These are phyloP conservation scores for Trachelus stipa DNA, from an alignment of 2,888 invertebrate genomes.

Conservation along the genomic window DNA sequence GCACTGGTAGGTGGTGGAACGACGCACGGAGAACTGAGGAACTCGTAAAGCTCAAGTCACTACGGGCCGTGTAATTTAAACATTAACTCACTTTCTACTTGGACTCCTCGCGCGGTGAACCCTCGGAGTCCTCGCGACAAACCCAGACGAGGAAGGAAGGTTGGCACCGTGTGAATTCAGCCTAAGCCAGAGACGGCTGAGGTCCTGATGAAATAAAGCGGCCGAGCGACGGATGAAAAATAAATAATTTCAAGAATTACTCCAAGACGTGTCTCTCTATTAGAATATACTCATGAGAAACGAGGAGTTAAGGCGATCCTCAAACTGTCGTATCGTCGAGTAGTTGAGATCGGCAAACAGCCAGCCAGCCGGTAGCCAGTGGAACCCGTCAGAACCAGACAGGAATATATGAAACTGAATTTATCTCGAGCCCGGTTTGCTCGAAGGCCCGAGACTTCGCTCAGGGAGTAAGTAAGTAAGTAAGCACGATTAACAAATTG, in stretches of 20 bases:
- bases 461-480: constrained; percentile 29
- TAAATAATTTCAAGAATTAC: constrained; percentile 17
- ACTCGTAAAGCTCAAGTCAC: constrained; percentile 48
- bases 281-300: background rate
- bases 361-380: constrained; percentile 33
- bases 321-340: background rate
- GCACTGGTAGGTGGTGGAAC: constrained; percentile 48
- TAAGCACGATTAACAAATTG: constrained; percentile 59
- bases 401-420: constrained; percentile 58
- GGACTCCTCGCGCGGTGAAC: constrained; percentile 37
- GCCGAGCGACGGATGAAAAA: background rate
- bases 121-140: constrained; percentile 4
- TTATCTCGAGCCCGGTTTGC: constrained; percentile 50
- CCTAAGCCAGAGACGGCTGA: background rate
- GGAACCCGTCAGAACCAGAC: constrained; percentile 53
- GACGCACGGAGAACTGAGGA: constrained; percentile 33
- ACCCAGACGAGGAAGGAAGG: background rate
- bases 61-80: constrained; percentile 57
- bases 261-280: constrained; percentile 1
- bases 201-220: background rate
- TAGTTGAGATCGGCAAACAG: background rate
- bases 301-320: background rate
- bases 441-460: constrained; percentile 16
- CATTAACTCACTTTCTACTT: constrained; percentile 51
- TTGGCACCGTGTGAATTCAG: background rate